Evolutionary conservation across 35 echinoderm and acorn worm genomes (phyloP).

Genomic region (Heliocidaris tuberculata): DNA sequence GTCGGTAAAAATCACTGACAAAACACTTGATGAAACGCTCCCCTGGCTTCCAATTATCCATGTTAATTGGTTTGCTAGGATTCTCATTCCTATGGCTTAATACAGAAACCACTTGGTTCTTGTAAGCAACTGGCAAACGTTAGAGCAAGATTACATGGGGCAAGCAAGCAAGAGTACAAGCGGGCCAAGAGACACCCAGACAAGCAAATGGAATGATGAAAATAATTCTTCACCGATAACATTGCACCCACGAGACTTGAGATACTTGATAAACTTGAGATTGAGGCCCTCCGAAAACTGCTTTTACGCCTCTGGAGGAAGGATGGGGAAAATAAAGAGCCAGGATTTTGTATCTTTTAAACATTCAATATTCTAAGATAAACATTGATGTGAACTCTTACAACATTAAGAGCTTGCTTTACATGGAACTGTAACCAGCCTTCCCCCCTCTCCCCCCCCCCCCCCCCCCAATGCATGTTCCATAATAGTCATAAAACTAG

Average conservation of each 20-base stretch:
- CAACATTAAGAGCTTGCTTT: no score
- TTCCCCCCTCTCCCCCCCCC: no score
- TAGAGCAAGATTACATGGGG: not conserved
- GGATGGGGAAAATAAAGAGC: not conserved
- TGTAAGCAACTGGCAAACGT: not conserved
- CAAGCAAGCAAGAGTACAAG: not conserved
- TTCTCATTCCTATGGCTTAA: not conserved
- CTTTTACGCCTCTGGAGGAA: not conserved
- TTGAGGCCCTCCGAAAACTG: not conserved
- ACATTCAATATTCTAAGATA: not conserved
- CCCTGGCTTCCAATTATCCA: not conserved
- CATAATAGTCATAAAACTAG: no score
- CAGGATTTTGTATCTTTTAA: not conserved
- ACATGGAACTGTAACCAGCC: no score
- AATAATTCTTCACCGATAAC: not conserved
- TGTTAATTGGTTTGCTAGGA: not conserved
- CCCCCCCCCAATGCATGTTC: no score
- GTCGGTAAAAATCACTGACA: no score
- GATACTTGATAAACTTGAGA: not conserved
- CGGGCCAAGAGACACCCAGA: not conserved
- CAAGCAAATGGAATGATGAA: not conserved
- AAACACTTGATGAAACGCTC: no score
- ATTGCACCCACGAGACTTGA: not conserved
- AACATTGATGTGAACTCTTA: no score
- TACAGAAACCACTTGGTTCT: not conserved